These are phyloP conservation scores for Cyprinodon diabolis DNA, from an alignment of 2,797 vertebrate species.

Conservation along the genomic window DNA sequence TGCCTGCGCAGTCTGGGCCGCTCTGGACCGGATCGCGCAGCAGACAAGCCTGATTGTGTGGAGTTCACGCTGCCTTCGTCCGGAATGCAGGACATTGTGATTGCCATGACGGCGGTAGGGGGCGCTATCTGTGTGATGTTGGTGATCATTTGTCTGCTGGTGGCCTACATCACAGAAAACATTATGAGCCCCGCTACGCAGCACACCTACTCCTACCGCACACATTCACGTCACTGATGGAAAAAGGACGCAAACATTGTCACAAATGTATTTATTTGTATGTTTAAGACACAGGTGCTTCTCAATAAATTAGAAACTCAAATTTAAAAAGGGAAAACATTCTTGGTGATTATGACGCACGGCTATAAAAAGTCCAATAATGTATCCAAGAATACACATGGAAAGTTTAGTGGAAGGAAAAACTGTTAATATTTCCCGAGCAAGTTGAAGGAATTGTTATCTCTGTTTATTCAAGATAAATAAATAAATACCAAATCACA, in stretches of 20 bases:
- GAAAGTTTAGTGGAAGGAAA: neutral
- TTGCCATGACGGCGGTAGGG: conserved; percentile 97
- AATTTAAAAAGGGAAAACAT: neutral
- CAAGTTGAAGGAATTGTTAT: no score
- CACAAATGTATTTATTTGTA: conserved; percentile 8
- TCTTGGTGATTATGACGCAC: neutral
- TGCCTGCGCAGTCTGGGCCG: conserved; percentile 82
- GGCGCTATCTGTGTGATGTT: conserved; percentile 98
- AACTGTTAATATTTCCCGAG: neutral
- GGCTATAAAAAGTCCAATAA: neutral
- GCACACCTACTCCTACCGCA: conserved; percentile 72
- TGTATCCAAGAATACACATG: neutral
- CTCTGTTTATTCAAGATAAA: no score
- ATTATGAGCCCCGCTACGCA: conserved; percentile 88
- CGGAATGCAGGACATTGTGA: conserved; percentile 95
- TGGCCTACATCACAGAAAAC: conserved; percentile 98
- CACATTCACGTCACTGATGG: conserved; percentile 70
- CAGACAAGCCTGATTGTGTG: conserved; percentile 83
- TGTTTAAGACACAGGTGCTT: conserved; percentile 16
- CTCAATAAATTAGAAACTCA: neutral
- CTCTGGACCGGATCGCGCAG: conserved; percentile 63
- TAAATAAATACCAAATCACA: no score
- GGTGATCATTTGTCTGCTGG: conserved; percentile 96
- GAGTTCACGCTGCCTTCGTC: conserved; percentile 89
- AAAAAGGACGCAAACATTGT: conserved; percentile 18